Conservation (phyloP, 2,113 vertebrate genomes). For the Siniperca knerii region DNA sequence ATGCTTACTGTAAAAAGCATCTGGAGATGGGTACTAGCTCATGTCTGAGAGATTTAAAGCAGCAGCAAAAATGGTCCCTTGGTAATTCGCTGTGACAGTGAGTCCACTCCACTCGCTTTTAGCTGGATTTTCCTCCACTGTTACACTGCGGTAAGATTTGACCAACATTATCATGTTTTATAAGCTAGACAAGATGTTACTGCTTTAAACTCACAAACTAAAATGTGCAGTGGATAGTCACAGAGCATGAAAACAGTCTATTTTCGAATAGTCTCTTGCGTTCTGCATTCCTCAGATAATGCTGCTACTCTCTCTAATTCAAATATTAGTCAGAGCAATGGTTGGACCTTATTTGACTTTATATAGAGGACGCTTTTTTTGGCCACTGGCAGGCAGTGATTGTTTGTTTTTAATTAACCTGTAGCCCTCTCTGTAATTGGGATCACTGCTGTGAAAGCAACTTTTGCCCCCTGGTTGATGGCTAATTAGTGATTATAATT, state of each 20-base stretch:
- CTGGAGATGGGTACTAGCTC: not conserved
- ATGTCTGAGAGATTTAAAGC: slow-evolving; percentile 40
- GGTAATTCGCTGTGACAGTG: slow-evolving; percentile 53
- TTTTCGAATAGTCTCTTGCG: not conserved
- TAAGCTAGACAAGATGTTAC: not conserved
- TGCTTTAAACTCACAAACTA: slow-evolving; percentile 7
- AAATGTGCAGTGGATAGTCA: not conserved
- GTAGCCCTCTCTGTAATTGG: slow-evolving; percentile 55
- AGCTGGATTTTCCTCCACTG: slow-evolving; percentile 8
- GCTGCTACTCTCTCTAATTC: not conserved
- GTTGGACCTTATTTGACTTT: slow-evolving; percentile 25
- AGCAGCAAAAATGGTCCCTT: slow-evolving; percentile 23
- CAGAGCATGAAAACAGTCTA: not conserved
- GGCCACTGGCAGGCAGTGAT: slow-evolving; percentile 18
- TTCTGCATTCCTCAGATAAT: not conserved
- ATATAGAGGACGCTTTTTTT: slow-evolving; percentile 22
- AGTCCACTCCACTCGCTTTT: slow-evolving; percentile 23
- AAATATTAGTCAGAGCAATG: slow-evolving; percentile 12
- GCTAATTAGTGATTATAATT: slow-evolving; percentile 79
- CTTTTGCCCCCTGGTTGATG: slow-evolving; percentile 50
- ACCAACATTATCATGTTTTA: slow-evolving; percentile 11
- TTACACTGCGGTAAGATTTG: not conserved
- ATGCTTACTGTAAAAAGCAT: slow-evolving; percentile 25
- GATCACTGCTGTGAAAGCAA: slow-evolving; percentile 32
- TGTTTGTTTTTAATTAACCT: slow-evolving; percentile 69